Evolutionary conservation across 2,113 vertebrate genomes (phyloP), one percentile per base, ranked within the genome.

Genomic region (Phrynocephalus versicolor): DNA sequence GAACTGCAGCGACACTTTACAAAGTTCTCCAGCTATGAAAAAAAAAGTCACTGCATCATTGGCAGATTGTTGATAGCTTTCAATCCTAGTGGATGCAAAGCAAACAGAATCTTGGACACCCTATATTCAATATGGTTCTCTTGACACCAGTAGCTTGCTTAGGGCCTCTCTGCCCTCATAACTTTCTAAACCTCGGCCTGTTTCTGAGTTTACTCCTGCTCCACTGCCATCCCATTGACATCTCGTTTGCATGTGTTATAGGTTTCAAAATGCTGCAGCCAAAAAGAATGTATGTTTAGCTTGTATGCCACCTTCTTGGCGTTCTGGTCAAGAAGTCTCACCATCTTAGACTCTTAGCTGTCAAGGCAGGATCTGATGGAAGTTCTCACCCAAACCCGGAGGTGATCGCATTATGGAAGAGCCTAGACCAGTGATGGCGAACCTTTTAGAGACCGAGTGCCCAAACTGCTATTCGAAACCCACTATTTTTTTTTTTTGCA

Each of bases 1-100:
- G 84, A 92, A 95, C 94, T 92, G 92, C 83, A 89, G 92, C 88
- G 87, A 88, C 0, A 2, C 78, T 75, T 23, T 91, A 70, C 37
- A 76, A 89, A 93, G 86, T 72, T 87, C 76, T 89, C 72, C 23
- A 73, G 15, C 37, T 80, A 45, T 13, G 15, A 41, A 82, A 82
- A 41, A 82, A 82, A 86, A 86, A 78, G 72, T 74, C 83, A 64
- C 82, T 88, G 57, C 62, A 71, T 73, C 45, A 27, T 83, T 1
- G 1, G 0, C 57, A 25, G 77, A 69, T 84, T 55, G 10, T 75
- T 87, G 79, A 60, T 79, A 87, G 71, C 45, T 82, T 82, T 81
- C 79, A 81, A 81, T 86, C 72, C 67, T 75, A 67, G 33, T 1
- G 67, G 39, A 64, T 84, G 80, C 64, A 35, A 73, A 87, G 51